phyloP scores from a whole-genome alignment of 2,113 vertebrate species.

The Tamias sibiricus region DNA sequence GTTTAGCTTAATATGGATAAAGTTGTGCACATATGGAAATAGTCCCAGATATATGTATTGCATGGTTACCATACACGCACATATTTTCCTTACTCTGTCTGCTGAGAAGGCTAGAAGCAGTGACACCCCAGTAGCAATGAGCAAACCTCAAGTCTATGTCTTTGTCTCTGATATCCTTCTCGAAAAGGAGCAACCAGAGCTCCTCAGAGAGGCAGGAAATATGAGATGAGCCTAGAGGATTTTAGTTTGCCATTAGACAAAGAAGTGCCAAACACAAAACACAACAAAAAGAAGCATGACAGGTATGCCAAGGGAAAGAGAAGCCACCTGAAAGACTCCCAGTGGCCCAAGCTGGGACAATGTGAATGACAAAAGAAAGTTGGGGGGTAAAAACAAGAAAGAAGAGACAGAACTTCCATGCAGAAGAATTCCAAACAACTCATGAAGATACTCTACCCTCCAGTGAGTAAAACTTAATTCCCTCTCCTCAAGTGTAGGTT shows the following conservation, averaged over 20 bases:
- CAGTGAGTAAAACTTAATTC: not conserved
- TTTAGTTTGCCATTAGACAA: not conserved
- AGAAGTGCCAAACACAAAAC: not conserved
- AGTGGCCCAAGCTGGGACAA: not conserved
- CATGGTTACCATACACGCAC: not conserved
- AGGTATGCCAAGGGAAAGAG: not conserved
- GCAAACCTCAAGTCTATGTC: not conserved
- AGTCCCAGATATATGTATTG: not conserved
- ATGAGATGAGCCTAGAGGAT: not conserved
- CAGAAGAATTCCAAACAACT: not conserved
- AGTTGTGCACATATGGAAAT: not conserved
- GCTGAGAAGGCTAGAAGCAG: not conserved
- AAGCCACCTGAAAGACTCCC: not conserved
- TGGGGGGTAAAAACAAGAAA: not conserved
- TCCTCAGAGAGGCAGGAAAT: not conserved
- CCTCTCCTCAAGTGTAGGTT: not conserved
- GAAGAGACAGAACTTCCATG: not conserved
- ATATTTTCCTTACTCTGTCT: not conserved
- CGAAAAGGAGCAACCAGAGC: not conserved
- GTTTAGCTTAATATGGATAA: not conserved
- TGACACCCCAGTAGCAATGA: not conserved
- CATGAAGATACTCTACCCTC: not conserved
- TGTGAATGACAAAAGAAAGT: not conserved
- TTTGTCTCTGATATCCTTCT: not conserved
- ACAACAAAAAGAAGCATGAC: not conserved